A percentile compares a stretch with the other conserved stretches of the same genome.
These are phyloP conservation scores for Galeopsomyia nigrocyanea DNA, from an alignment of 2,888 invertebrate species.

Conservation along the genomic window DNA sequence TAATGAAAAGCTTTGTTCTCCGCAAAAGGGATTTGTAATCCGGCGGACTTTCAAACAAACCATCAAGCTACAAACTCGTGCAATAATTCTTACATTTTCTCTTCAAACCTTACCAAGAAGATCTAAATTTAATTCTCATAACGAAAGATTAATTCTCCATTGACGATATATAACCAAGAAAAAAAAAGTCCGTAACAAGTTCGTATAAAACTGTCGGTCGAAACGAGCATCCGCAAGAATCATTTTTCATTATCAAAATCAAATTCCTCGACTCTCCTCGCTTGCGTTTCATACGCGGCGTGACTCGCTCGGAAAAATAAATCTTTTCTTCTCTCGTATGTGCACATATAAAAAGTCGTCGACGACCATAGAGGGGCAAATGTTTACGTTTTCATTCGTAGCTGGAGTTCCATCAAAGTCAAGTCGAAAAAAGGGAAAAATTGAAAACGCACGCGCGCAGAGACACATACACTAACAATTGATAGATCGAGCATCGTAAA, in stretches of 20 bases:
- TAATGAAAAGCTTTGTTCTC: constrained; percentile 6
- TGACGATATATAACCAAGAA: neutral
- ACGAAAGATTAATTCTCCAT: neutral
- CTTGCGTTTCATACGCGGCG: neutral
- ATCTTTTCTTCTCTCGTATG: neutral
- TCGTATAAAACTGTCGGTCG: no score
- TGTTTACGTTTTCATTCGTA: constrained; percentile 41
- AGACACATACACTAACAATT: constrained; percentile 25
- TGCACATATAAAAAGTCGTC: no score
- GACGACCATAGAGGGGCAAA: neutral
- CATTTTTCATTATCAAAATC: constrained; percentile 27
- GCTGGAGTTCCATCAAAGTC: constrained; percentile 42
- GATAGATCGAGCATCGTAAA: constrained; percentile 36
- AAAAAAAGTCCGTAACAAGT: neutral
- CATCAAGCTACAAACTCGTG: no score
- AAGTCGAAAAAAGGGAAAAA: constrained; percentile 17
- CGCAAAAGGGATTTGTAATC: neutral
- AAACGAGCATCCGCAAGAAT: neutral
- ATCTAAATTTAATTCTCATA: neutral
- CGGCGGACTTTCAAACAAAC: neutral
- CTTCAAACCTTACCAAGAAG: neutral
- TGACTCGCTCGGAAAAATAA: constrained; percentile 9
- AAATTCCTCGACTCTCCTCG: neutral
- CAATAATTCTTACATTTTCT: no score
- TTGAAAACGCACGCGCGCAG: constrained; percentile 32